phyloP scores from a whole-genome alignment of 2,797 vertebrate genomes.

The Apodemus agrarius region DNA sequence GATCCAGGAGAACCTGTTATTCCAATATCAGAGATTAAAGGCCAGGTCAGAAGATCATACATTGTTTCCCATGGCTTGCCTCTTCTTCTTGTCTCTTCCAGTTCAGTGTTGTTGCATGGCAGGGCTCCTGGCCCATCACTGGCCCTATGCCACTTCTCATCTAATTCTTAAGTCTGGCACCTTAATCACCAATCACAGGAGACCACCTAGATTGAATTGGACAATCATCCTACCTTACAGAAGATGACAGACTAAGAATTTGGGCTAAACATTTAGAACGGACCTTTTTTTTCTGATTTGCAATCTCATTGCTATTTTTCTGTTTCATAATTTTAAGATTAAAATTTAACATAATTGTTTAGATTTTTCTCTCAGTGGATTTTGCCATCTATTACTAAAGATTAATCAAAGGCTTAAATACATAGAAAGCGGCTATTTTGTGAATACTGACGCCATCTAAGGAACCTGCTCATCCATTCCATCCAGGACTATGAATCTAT shows the following conservation, averaged over 20 bases:
- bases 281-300: neutral
- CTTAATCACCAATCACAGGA: neutral
- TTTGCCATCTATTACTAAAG: neutral
- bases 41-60: too few species aligned
- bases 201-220: neutral
- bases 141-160: neutral
- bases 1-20: neutral
- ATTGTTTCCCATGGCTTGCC: neutral
- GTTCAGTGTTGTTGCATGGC: neutral
- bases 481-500: neutral
- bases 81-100: neutral
- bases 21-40: neutral
- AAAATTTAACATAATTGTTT: neutral
- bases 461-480: neutral
- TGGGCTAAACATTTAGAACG: neutral
- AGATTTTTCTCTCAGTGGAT: neutral
- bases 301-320: neutral
- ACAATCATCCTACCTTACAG: neutral
- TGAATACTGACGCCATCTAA: neutral
- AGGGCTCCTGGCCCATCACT: too few species aligned
- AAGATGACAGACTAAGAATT: neutral
- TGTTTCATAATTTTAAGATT: neutral
- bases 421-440: neutral
- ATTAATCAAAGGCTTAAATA: neutral
- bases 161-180: neutral